phyloP scores from a whole-genome alignment of 1,140 invertebrate genomes.

The Pollicipes pollicipes region DNA sequence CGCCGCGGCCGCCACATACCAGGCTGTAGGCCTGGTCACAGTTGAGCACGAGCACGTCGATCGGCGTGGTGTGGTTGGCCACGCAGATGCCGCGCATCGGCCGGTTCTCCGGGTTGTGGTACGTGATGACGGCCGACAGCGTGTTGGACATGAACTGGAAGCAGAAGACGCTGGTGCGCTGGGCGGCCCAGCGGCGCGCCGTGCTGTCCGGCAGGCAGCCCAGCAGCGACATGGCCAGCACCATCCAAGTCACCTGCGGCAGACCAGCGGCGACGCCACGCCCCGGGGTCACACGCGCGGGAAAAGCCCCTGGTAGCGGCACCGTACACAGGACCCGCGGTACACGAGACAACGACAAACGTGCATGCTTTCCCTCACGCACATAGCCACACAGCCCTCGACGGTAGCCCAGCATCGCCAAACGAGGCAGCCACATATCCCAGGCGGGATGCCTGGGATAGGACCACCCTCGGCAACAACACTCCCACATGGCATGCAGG shows the following conservation, averaged over 20 bases:
- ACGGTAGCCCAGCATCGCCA: too few species aligned
- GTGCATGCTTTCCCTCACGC: too few species aligned
- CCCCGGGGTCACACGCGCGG: too few species aligned
- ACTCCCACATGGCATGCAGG: too few species aligned
- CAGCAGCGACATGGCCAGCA: constrained; percentile 59
- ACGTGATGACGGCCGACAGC: constrained; percentile 32
- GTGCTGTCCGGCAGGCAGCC: constrained; percentile 57
- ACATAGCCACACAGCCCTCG: too few species aligned
- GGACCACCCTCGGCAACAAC: too few species aligned
- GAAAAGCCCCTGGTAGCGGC: too few species aligned
- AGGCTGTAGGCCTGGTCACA: constrained; percentile 95
- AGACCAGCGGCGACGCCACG: too few species aligned
- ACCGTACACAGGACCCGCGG: too few species aligned
- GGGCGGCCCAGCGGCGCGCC: constrained; percentile 57
- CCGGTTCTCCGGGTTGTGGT: constrained; percentile 31
- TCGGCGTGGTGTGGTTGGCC: constrained; percentile 77
- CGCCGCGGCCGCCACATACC: constrained; percentile 40
- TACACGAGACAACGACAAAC: too few species aligned
- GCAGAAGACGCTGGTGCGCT: constrained; percentile 61
- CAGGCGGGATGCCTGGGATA: too few species aligned
- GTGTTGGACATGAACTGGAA: constrained; percentile 44
- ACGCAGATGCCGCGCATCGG: constrained; percentile 63
- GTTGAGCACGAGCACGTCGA: constrained; percentile 86
- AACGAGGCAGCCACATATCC: too few species aligned
- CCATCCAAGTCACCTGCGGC: constrained; percentile 31